phyloP scores from a whole-genome alignment of 2,797 vertebrate genomes.

The Sebastiscus tertius region DNA sequence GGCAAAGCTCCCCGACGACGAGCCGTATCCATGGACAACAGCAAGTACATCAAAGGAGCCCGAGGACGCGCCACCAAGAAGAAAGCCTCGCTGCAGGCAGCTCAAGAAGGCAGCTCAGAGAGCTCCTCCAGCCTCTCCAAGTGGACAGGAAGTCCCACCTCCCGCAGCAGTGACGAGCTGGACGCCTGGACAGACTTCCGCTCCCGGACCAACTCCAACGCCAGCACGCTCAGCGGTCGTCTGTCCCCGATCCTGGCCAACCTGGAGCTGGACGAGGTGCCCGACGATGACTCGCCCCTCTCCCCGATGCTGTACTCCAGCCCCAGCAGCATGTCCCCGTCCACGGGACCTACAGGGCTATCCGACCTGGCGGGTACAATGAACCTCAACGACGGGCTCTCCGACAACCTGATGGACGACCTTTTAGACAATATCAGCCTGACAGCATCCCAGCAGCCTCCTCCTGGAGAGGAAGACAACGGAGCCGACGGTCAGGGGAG shows the following conservation, averaged over 20 bases:
- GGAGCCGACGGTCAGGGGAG: conserved; percentile 88
- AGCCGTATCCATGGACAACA: conserved; percentile 98
- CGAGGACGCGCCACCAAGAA: conserved; percentile 95
- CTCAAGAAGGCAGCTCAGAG: conserved; percentile 90
- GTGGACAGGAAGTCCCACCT: conserved; percentile 96
- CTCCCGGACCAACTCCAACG: conserved; percentile 96
- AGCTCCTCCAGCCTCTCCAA: conserved; percentile 93
- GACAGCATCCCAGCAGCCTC: conserved; percentile 89
- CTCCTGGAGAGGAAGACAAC: conserved; percentile 85
- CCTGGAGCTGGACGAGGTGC: conserved; percentile 92
- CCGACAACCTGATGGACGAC: conserved; percentile 96
- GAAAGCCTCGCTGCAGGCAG: conserved; percentile 89
- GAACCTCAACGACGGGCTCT: conserved; percentile 95
- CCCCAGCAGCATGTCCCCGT: conserved; percentile 93
- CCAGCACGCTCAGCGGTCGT: conserved; percentile 96
- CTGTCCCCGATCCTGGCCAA: conserved; percentile 97
- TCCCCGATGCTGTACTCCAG: conserved; percentile 97
- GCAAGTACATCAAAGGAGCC: conserved; percentile 96
- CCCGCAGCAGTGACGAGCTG: conserved; percentile 95
- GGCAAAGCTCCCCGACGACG: conserved; percentile 94
- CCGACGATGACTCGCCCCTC: conserved; percentile 89
- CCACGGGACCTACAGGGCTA: conserved; percentile 89
- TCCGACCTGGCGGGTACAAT: conserved; percentile 97
- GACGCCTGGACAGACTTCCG: conserved; percentile 98
- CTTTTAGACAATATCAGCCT: conserved; percentile 95